Percentiles rank a stretch among this genome's conserved stretches.
These are phyloP conservation scores for Oxyruncus cristatus DNA, from an alignment of 2,113 vertebrate genomes.

Conservation along the genomic window DNA sequence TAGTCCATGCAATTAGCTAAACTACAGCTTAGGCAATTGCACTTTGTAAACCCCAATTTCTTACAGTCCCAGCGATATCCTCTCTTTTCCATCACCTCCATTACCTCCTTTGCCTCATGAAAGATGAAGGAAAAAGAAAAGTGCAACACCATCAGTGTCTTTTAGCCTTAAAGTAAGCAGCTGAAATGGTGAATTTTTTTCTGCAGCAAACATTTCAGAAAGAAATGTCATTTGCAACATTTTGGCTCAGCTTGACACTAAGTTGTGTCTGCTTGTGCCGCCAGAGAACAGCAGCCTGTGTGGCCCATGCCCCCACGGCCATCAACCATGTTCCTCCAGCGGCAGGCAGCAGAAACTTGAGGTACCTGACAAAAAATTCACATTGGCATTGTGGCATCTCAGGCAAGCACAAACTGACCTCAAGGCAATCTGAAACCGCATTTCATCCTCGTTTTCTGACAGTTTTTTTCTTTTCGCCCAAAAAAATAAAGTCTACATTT, in stretches of 20 bases:
- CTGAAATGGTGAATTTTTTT: background rate
- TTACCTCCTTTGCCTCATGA: background rate
- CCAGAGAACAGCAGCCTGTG: background rate
- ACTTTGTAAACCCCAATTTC: background rate
- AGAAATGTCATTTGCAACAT: background rate
- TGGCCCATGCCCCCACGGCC: background rate
- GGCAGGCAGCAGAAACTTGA: background rate
- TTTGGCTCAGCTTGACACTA: background rate
- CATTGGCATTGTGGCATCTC: background rate
- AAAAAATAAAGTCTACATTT: background rate
- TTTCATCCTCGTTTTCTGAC: background rate
- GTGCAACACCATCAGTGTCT: background rate
- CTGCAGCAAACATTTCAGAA: background rate
- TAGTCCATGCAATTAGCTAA: background rate
- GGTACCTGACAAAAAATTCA: background rate
- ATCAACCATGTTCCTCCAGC: fast-evolving
- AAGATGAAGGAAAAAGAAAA: background rate
- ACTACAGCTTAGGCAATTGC: background rate
- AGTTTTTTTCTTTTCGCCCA: background rate
- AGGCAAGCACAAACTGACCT: background rate
- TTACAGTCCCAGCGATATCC: background rate
- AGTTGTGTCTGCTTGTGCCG: fast-evolving
- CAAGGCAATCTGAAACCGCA: background rate
- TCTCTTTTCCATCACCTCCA: background rate
- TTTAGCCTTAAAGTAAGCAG: background rate